Conservation (phyloP, 2,888 invertebrate genomes). For the Apamea anceps region DNA sequence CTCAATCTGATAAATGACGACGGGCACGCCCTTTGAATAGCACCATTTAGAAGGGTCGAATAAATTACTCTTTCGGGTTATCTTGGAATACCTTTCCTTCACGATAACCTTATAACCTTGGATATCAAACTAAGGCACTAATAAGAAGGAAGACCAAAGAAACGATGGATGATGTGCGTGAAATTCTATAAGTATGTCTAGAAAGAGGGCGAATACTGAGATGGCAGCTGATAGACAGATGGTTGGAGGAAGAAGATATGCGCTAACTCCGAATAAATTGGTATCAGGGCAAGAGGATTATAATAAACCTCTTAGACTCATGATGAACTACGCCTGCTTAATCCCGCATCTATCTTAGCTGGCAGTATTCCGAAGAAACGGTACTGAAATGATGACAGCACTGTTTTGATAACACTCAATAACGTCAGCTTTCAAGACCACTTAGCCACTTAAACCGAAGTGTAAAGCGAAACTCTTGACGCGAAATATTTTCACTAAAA, state of each 20-base stretch:
- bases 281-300: neutral
- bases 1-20: constrained; percentile 43
- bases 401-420: constrained; percentile 45
- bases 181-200: too few relatives aligned
- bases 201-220: neutral
- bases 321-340: neutral
- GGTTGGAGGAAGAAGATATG: neutral
- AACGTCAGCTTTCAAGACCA: constrained; percentile 45
- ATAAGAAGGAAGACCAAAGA: neutral
- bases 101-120: constrained; percentile 19
- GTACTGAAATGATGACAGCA: constrained; percentile 27
- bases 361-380: constrained; percentile 1
- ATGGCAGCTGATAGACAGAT: neutral
- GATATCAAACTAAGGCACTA: neutral
- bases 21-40: constrained; percentile 45
- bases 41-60: constrained; percentile 37
- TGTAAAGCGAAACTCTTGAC: constrained; percentile 42
- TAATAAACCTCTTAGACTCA: neutral
- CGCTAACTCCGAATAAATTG: neutral
- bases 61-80: constrained; percentile 34
- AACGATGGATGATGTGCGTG: neutral
- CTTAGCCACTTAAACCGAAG: constrained; percentile 42
- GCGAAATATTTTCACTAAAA: constrained; percentile 46
- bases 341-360: neutral
- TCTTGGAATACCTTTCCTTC: constrained; percentile 28